These are phyloP conservation scores for Tokudaia muenninki DNA, from an alignment of 2,797 vertebrate genomes.

Conservation along the genomic window DNA sequence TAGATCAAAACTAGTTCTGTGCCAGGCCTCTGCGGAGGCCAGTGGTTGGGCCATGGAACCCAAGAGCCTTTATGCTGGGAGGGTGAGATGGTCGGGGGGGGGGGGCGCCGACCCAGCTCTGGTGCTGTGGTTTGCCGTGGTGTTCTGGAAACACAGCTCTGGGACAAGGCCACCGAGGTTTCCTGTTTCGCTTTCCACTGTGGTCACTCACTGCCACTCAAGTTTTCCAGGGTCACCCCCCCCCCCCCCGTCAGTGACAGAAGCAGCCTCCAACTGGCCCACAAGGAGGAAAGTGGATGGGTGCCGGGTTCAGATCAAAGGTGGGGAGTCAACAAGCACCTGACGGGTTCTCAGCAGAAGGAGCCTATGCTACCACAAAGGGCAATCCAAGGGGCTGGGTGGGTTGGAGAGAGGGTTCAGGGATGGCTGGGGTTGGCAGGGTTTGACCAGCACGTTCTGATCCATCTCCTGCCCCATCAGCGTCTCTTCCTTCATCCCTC, in stretches of 20 bases:
- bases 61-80: background rate
- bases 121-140: background rate
- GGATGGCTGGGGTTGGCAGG: background rate
- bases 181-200: background rate
- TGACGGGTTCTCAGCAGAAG: background rate
- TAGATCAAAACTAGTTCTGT: background rate
- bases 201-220: background rate
- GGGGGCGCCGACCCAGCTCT: background rate
- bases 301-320: background rate
- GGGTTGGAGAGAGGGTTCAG: background rate
- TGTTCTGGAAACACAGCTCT: background rate
- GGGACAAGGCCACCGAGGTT: background rate
- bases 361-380: background rate
- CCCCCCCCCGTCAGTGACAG: background rate
- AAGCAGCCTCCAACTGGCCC: background rate
- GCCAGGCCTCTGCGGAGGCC: background rate
- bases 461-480: rapidly evolving
- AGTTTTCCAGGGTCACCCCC: background rate
- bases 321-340: background rate
- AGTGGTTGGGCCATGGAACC: background rate
- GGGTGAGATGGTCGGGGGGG: background rate
- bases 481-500: background rate
- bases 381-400: background rate
- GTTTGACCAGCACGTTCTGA: rapidly evolving
- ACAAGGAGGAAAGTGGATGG: background rate